Evolutionary conservation across 2,888 invertebrate species (phyloP), one percentile per base, ranked within the genome.

Genomic region (Andrena haemorrhoa): DNA sequence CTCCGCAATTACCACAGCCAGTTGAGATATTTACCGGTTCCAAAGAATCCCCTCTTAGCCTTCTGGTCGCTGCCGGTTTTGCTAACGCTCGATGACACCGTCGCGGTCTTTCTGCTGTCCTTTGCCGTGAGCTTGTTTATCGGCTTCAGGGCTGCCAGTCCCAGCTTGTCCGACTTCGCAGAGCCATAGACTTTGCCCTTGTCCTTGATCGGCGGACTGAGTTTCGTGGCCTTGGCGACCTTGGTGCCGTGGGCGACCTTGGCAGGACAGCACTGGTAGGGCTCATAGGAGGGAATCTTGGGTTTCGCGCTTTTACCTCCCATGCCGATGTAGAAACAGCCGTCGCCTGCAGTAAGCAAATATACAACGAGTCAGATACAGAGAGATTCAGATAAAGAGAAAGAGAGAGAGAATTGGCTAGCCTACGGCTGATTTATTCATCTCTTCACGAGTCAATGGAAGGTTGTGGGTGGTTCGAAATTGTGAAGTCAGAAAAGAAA

Each of bases 291-390:
- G 93, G 97, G 96, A 95, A 95, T 95, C 95, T 96, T 96, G 94
- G 96, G 96, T 94, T 96, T 95, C 94, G 96, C 96, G 94, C 95
- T 96, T 95, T 97, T 97, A 95, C 97, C 97, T 95, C 97, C 97
- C 96, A 98, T 96, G 96, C 98, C 98, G 96, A 98, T 97, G 97
- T 97, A 97, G 97, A 98, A 98, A 97, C 98, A 98, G 96, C 97
- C 97, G 97, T 98, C 98, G 97, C 98, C 98, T 98, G 97, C 97
- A 96, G 96, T 96, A 97, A 96, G 97, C 97, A 97, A 97, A 97
- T 97, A 97, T 95, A 96, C 95, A 91, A 89, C 92, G 92, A 91
- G 92, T 93, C 92, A 93, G 91, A 92, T 88, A 92, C 79, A 91
- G 84, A 85, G 81, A 84, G 83, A 76, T 61, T 79, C 71, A 74